phyloP scores from a whole-genome alignment of 1,140 invertebrate species.

The Calephelis virginiensis region DNA sequence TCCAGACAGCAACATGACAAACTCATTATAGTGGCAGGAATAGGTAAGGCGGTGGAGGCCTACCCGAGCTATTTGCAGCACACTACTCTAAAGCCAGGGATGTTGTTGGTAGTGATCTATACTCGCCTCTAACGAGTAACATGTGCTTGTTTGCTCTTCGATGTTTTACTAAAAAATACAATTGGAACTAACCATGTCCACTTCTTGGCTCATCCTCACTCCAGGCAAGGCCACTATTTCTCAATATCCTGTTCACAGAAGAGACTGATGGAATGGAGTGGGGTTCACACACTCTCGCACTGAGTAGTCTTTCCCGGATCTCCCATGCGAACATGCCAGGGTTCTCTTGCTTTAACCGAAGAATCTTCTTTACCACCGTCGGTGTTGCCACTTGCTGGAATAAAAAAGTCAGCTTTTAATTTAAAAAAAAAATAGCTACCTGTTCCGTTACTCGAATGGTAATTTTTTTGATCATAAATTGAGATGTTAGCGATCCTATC shows the following conservation, averaged over 20 bases:
- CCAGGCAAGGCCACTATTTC: constrained; percentile 87
- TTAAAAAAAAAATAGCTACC: too few relatives aligned
- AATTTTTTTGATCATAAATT: too few relatives aligned
- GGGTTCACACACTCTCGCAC: constrained; percentile 91
- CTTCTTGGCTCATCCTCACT: constrained; percentile 78
- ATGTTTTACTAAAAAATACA: not conserved
- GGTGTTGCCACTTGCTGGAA: constrained; percentile 95
- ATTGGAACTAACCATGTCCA: constrained; percentile 44
- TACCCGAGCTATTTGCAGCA: too few relatives aligned
- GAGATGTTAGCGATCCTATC: too few relatives aligned
- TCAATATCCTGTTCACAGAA: constrained; percentile 95
- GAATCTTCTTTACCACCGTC: constrained; percentile 94
- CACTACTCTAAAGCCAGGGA: too few relatives aligned
- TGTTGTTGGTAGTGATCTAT: too few relatives aligned
- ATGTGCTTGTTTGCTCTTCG: too few relatives aligned
- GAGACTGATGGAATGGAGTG: constrained; percentile 94
- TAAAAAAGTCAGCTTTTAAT: constrained; percentile 5
- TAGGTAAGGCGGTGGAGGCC: too few relatives aligned
- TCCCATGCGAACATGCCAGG: constrained; percentile 96
- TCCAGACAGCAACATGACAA: too few relatives aligned
- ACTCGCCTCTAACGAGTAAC: too few relatives aligned
- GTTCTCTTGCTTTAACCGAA: constrained; percentile 94
- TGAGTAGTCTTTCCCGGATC: constrained; percentile 91
- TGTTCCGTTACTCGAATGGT: too few relatives aligned
- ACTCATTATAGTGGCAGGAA: too few relatives aligned